These are phyloP conservation scores for Ispidina lecontei DNA, from an alignment of 2,797 vertebrate genomes.

Conservation along the genomic window DNA sequence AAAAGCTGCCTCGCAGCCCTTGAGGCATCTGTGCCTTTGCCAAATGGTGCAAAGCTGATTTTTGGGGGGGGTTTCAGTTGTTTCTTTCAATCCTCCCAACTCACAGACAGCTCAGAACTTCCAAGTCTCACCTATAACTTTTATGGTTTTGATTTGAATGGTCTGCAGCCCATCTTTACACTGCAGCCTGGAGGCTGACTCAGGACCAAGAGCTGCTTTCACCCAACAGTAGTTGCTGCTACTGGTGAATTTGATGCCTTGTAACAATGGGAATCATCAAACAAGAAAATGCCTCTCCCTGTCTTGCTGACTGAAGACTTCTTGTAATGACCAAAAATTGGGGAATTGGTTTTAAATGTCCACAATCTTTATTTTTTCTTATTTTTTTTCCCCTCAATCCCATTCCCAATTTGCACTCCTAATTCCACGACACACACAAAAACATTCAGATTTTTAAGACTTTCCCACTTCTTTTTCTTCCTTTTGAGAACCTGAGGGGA, in stretches of 20 bases:
- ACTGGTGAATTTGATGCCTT: not conserved
- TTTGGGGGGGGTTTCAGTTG: not conserved
- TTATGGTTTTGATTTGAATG: not conserved
- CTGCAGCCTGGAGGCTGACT: not conserved
- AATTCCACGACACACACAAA: rapidly evolving
- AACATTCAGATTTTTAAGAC: not conserved
- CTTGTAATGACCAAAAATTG: not conserved
- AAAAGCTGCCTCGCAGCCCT: not conserved
- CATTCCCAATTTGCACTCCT: not conserved
- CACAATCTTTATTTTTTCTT: not conserved
- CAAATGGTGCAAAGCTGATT: not conserved
- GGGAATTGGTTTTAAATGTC: not conserved
- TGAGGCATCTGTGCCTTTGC: not conserved
- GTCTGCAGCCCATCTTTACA: not conserved
- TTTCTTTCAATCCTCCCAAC: not conserved
- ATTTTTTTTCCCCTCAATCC: not conserved
- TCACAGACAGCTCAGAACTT: not conserved
- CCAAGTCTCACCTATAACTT: not conserved
- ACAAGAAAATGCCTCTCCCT: not conserved
- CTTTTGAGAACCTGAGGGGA: no score
- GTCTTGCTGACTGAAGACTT: not conserved
- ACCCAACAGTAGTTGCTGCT: not conserved
- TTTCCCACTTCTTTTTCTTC: not conserved
- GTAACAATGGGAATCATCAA: not conserved
- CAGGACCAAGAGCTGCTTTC: not conserved